These are phyloP conservation scores for Andrena dorsata DNA, from an alignment of 2,888 invertebrate species.

Conservation along the genomic window DNA sequence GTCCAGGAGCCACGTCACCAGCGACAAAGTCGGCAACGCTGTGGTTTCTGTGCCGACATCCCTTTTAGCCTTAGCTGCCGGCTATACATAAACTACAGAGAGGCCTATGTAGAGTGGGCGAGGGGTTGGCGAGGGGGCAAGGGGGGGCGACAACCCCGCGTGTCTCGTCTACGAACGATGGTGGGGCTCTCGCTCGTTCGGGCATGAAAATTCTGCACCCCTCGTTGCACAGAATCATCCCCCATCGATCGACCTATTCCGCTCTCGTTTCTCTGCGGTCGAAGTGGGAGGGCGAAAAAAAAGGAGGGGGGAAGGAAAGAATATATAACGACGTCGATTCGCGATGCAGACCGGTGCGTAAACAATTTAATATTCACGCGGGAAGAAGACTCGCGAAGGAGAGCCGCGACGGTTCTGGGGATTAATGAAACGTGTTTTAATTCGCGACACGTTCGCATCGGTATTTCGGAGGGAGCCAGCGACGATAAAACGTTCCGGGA, in stretches of 20 bases:
- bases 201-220: conserved; percentile 80
- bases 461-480: conserved; percentile 20
- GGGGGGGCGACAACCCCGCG: conserved; percentile 73
- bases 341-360: conserved; percentile 44
- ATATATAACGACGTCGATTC: conserved; percentile 32
- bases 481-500: not conserved
- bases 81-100: conserved; percentile 71
- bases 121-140: conserved; percentile 47
- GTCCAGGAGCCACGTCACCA: conserved; percentile 45
- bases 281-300: conserved; percentile 26
- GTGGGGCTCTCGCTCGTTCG: conserved; percentile 77
- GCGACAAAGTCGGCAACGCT: conserved; percentile 37
- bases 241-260: conserved; percentile 73
- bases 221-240: conserved; percentile 76
- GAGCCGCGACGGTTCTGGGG: conserved; percentile 18
- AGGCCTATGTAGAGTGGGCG: conserved; percentile 16
- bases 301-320: conserved; percentile 14
- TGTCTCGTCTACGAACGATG: conserved; percentile 80
- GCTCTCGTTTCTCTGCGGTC: conserved; percentile 57
- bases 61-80: conserved; percentile 71
- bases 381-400: not conserved
- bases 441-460: conserved; percentile 45
- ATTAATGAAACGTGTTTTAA: conserved; percentile 53
- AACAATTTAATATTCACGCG: conserved; percentile 58
- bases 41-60: conserved; percentile 43